A percentile compares a stretch with the other conserved stretches of the same genome.
Evolutionary conservation across 2,797 vertebrate genomes (phyloP).

Genomic region (Chelonia mydas): DNA sequence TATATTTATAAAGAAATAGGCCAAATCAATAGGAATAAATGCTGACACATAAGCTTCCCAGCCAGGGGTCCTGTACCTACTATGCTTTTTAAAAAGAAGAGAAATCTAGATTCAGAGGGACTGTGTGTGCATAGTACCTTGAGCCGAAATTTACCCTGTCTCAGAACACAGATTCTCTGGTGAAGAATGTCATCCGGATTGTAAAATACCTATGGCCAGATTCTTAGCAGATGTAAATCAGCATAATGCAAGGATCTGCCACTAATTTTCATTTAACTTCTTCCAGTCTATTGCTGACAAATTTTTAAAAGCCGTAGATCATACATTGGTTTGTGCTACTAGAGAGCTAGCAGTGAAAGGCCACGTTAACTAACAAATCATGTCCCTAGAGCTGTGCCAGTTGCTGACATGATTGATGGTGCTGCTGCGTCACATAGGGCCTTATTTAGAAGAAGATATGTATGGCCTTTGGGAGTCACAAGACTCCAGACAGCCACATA

Average conservation of each 20-base stretch:
- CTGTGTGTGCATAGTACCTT: background rate
- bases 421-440: constrained; percentile 43
- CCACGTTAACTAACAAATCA: constrained; percentile 41
- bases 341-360: constrained; percentile 37
- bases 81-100: background rate
- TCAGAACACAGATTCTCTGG: background rate
- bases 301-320: constrained; percentile 17
- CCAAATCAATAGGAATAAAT: background rate
- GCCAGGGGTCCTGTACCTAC: background rate
- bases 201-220: fast-evolving
- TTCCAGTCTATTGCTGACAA: background rate
- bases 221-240: constrained; percentile 12
- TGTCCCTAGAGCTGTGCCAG: constrained; percentile 17
- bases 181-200: background rate
- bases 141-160: background rate
- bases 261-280: background rate
- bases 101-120: background rate
- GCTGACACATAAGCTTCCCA: background rate
- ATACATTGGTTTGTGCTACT: background rate
- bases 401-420: constrained; percentile 58
- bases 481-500: background rate
- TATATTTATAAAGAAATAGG: constrained; percentile 17
- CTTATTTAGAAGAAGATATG: constrained; percentile 2
- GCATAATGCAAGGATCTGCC: background rate
- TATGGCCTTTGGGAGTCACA: background rate